Base-by-base conservation (phyloP, 2,113 vertebrate species). In the Hemiprocne comata region DNA sequence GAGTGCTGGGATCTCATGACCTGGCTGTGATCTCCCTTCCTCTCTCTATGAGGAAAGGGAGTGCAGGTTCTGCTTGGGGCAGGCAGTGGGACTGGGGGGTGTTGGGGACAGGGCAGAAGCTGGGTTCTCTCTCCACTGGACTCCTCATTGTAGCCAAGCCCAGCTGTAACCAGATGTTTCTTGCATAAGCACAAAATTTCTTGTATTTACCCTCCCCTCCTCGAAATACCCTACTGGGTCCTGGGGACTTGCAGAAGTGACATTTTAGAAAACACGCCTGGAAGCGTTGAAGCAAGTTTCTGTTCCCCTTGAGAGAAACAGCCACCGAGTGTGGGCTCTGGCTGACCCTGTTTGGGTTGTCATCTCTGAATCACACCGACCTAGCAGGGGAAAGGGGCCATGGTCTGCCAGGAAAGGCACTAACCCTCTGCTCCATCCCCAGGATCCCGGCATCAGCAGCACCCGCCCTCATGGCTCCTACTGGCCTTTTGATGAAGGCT, bases 401-500 rank as follows among this genome's bases (percentile, higher is more conserved):
- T 0, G 1, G 9, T 13, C 33, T 81, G 72, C 24, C 1, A 1
- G 60, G 51, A 71, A 48, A n/a, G 50, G 28, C 31, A 1, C 80
- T 69, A 55, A 90, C 53, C 12, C 67, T 61, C 61, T 67, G 26
- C 84, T 95, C 54, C 6, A 0, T 81, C 80, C 89, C 42, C 96
- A 99, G 99, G 99, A 99, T 42, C 98, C 98, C 0, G 99, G 98
- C 6, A 99, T 99, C 97, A 99, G 99, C 94, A 99, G 98, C 94
- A 96, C 97, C 36, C 98, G 97, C 84, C 95, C 98, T 3, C 58
- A 87, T 0, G 99, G 98, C 38, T 98, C 98, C 25, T 99, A 99
- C 84, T 98, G 97, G 98, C 98, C 99, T 4, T 99, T 97, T 0
- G 99, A 99, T 19, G 99, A 99, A 71, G 99, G 98, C 15, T 91